These are phyloP conservation scores for Hipparchia semele DNA, from an alignment of 2,888 invertebrate genomes.

Conservation along the genomic window DNA sequence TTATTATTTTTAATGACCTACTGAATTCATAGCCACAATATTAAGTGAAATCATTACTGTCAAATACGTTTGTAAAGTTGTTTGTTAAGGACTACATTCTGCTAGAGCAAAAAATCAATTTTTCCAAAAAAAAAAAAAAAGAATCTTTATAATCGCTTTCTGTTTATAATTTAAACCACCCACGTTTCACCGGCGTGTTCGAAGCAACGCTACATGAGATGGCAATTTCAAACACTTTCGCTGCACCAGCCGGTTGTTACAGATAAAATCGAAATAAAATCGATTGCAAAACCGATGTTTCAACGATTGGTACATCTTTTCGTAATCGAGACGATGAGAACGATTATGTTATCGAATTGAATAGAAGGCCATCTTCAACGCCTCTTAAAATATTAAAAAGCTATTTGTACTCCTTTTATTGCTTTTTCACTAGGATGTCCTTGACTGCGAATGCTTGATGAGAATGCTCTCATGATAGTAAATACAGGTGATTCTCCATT, in stretches of 20 bases:
- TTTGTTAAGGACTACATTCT: too few species aligned
- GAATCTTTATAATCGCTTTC: constrained; percentile 5
- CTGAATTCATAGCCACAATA: too few species aligned
- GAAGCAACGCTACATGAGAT: constrained; percentile 54
- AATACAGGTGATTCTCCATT: not conserved
- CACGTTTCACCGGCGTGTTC: constrained; percentile 48
- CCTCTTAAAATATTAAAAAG: not conserved
- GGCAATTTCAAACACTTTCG: constrained; percentile 53
- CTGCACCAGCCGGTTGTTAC: constrained; percentile 33
- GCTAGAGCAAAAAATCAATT: not conserved
- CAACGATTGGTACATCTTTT: constrained; percentile 14
- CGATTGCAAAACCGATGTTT: constrained; percentile 17
- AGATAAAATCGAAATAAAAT: constrained; percentile 20
- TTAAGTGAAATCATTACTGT: too few species aligned
- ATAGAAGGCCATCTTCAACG: not conserved
- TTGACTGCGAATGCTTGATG: too few species aligned
- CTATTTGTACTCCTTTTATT: not conserved
- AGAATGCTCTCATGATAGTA: not conserved
- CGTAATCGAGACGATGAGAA: constrained; percentile 13
- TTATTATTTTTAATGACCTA: too few species aligned
- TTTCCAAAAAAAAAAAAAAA: not conserved
- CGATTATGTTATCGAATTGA: constrained; percentile 13
- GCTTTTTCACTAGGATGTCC: not conserved
- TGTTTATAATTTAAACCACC: constrained; percentile 22
- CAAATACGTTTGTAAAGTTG: too few species aligned